Percentiles rank a stretch among this genome's conserved stretches.
These are phyloP conservation scores for Calliphora vicina DNA, from an alignment of 1,140 invertebrate genomes.

Conservation along the genomic window DNA sequence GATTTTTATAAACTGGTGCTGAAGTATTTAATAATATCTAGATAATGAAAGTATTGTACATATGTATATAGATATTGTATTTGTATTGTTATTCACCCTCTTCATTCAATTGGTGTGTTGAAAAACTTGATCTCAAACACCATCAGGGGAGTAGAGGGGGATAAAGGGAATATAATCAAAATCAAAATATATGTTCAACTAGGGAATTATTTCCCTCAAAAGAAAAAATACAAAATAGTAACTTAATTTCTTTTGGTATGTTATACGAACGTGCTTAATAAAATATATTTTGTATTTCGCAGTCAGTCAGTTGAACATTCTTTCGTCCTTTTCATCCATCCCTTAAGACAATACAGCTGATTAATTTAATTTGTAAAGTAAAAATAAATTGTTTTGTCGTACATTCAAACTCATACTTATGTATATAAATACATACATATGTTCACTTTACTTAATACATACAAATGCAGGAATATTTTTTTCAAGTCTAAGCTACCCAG, in stretches of 20 bases:
- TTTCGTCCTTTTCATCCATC: background rate
- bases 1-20: background rate
- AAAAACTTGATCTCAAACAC: background rate
- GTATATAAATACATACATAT: too few relatives aligned
- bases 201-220: background rate
- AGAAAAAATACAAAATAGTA: background rate
- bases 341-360: background rate
- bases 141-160: background rate
- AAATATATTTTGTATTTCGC: background rate
- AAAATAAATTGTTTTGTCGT: background rate
- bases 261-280: background rate
- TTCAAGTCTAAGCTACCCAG: background rate
- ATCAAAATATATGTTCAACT: constrained; percentile 20
- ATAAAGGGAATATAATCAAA: background rate
- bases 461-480: background rate
- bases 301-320: background rate
- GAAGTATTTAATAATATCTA: background rate
- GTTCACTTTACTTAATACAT: too few relatives aligned
- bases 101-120: background rate
- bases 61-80: background rate
- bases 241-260: background rate
- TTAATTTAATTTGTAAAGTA: background rate
- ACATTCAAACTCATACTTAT: background rate
- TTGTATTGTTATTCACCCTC: background rate
- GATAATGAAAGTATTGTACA: constrained; percentile 8